These are phyloP conservation scores for Lasioglossum oenotherae DNA, from an alignment of 2,888 invertebrate genomes.

Conservation along the genomic window DNA sequence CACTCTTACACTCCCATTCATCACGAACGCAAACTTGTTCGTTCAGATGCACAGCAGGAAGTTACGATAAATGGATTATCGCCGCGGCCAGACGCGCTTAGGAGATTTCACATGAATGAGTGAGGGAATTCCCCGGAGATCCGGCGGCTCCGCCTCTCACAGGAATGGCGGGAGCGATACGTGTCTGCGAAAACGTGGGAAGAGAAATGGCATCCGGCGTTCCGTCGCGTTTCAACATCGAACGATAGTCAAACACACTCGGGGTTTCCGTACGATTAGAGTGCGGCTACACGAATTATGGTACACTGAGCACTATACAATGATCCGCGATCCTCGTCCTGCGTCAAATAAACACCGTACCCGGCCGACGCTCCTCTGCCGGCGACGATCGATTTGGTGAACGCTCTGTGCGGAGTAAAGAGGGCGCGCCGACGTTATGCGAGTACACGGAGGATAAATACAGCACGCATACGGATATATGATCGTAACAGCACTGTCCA, in stretches of 20 bases:
- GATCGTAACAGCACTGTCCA: constrained; percentile 31
- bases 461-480: constrained; percentile 16
- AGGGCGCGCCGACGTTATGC: constrained; percentile 46
- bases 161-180: background rate
- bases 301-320: constrained; percentile 68
- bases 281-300: constrained; percentile 48
- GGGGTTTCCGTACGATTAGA: constrained; percentile 51
- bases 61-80: no score
- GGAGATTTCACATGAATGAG: no score
- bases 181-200: background rate
- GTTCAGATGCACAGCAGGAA: no score
- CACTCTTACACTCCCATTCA: no score
- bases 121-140: no score
- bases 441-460: constrained; percentile 55
- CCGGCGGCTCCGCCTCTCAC: background rate
- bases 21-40: no score
- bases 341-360: constrained; percentile 40
- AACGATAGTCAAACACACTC: constrained; percentile 54
- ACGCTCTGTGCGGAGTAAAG: constrained; percentile 74
- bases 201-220: constrained; percentile 54
- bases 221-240: constrained; percentile 57
- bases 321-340: constrained; percentile 55
- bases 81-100: no score
- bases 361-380: constrained; percentile 18
- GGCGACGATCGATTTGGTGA: constrained; percentile 64